Conservation (phyloP, 64 coral and sea anemone species). For the Porites australiensis region DNA sequence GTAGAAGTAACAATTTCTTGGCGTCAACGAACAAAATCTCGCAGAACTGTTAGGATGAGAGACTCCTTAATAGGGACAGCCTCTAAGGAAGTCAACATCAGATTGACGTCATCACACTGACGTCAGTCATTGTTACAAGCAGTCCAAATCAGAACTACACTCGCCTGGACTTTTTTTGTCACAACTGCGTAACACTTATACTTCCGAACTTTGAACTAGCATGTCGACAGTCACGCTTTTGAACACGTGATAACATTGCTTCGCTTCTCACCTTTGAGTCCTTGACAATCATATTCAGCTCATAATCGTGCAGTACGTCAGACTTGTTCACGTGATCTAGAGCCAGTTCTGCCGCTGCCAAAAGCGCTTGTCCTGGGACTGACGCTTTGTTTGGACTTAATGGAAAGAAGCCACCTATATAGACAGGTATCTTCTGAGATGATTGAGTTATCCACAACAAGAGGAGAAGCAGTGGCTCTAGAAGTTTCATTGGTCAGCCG, state of each 20-base stretch:
- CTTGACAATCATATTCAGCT: conserved; percentile 86
- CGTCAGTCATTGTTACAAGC: no score
- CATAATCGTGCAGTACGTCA: conserved; percentile 59
- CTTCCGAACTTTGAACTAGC: no score
- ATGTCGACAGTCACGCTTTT: no score
- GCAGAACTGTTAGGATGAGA: no score
- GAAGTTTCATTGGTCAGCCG: background rate
- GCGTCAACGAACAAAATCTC: no score
- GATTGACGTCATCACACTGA: no score
- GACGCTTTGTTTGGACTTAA: conserved; percentile 94
- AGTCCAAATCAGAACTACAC: no score
- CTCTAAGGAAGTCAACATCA: no score
- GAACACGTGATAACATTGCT: background rate
- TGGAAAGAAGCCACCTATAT: conserved; percentile 87
- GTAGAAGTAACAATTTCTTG: no score
- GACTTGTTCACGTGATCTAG: conserved; percentile 81
- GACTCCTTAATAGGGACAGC: no score
- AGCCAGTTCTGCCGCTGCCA: conserved; percentile 79
- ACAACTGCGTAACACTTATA: no score
- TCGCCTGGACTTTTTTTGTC: no score
- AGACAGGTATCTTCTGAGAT: conserved; percentile 48
- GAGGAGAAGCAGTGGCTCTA: background rate
- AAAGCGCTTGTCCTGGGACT: conserved; percentile 71
- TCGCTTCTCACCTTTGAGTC: conserved; percentile 68
- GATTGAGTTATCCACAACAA: background rate